Evolutionary conservation across 2,797 vertebrate genomes (phyloP).

Genomic region (Miichthys miiuy): DNA sequence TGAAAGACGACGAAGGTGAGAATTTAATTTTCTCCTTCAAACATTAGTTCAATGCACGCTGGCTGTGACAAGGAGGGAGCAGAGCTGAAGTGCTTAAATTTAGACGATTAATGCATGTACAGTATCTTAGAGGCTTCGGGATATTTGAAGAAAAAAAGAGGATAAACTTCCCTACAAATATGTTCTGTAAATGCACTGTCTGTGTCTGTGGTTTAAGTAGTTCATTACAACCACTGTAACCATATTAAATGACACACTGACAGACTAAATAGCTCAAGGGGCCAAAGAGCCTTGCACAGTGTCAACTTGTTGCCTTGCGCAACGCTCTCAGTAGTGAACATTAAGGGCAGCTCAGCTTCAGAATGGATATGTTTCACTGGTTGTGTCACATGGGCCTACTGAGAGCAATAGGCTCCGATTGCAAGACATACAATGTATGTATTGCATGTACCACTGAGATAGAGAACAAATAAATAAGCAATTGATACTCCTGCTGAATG

Average conservation of each 20-base stretch:
- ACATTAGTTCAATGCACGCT: conserved; percentile 62
- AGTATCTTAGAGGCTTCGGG: conserved; percentile 17
- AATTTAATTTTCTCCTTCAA: conserved; percentile 69
- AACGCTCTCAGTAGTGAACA: conserved; percentile 25
- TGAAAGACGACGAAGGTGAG: conserved; percentile 52
- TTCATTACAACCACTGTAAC: conserved; percentile 27
- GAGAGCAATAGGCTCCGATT: conserved; percentile 1
- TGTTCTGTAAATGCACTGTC: background rate
- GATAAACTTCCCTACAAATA: background rate
- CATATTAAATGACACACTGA: conserved; percentile 19
- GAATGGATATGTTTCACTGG: conserved; percentile 28
- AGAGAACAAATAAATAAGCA: background rate
- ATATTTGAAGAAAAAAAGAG: conserved; percentile 33
- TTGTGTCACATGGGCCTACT: background rate
- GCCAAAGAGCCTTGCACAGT: conserved; percentile 4
- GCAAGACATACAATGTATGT: background rate
- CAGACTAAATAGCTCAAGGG: conserved; percentile 27
- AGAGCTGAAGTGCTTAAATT: conserved; percentile 33
- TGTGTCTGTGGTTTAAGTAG: conserved; percentile 28
- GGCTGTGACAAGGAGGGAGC: conserved; percentile 28
- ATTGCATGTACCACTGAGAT: background rate
- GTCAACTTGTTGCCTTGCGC: conserved; percentile 23
- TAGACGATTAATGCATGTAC: conserved; percentile 16
- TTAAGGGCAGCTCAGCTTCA: conserved; percentile 16
- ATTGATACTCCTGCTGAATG: background rate